Evolutionary conservation across 2,113 vertebrate species (phyloP), one percentile per base, ranked within the genome.

Genomic region (Polypterus bichir): DNA sequence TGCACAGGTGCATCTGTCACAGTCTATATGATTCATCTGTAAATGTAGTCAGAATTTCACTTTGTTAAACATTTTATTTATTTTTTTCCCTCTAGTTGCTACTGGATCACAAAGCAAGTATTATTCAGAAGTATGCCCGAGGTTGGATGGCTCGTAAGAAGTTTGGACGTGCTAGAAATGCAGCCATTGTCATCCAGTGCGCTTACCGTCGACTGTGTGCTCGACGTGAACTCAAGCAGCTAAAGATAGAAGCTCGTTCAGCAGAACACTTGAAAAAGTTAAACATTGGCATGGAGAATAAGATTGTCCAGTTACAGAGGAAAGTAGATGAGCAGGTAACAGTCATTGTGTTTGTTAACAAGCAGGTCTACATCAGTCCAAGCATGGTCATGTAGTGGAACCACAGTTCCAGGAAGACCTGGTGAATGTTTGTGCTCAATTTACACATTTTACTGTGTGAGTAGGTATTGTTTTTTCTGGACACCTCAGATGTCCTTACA

Each of bases 241-340:
- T 95, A 47, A 95, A 87, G 85, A 92, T 95, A 0, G 94, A 96
- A 44, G 94, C 94, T 0, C 84, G 89, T n/a, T 94, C 94, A 0
- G 90, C 79, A 0, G 59, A 94, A 61, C 91, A 89, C 64, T 81
- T 94, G 55, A 97, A 91, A 74, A 92, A 91, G 4, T 92, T 98
- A 74, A 97, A 93, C 47, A 76, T 87, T 0, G 96, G 96, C 61
- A 98, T 98, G 96, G 96, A 98, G 83, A 98, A 97, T 76, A 98
- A 98, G 73, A 93, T 98, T 10, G 89, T 98, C 0, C 94, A 97
- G 74, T 86, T 97, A 9, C 94, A 95, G 72, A 88, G 91, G 71
- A 98, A 93, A 81, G 85, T 98, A 3, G 91, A 97, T 0, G 92
- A 95, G 51, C 91, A 97, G 93, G 95, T 97, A 65, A 0, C 27